Conservation (phyloP, 1,140 invertebrate genomes). For the Caenorhabditis inopinata region DNA sequence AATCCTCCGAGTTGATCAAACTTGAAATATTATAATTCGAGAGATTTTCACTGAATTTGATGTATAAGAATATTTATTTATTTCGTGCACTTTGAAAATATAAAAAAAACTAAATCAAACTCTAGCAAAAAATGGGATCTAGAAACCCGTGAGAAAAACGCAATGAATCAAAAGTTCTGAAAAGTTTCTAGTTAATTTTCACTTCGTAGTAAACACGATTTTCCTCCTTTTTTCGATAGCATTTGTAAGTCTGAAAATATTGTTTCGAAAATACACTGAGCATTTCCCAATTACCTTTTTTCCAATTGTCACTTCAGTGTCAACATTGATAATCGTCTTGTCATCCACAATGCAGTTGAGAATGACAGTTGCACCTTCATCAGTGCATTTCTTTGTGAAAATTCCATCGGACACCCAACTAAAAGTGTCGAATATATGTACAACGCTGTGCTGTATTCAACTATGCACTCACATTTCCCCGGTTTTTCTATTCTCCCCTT, state of each 20-base stretch:
- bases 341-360: constrained; percentile 44
- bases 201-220: constrained; percentile 29
- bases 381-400: constrained; percentile 49
- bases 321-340: constrained; percentile 43
- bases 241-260: constrained; percentile 40
- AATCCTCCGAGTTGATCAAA: no score
- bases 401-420: constrained; percentile 50
- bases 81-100: neutral
- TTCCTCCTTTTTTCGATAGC: constrained; percentile 7
- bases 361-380: constrained; percentile 39
- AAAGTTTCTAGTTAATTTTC: neutral
- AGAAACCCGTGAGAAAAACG: constrained; percentile 18
- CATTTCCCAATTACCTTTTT: constrained; percentile 23
- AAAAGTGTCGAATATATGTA: neutral
- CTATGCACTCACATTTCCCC: constrained; percentile 38
- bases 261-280: neutral
- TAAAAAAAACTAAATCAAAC: neutral
- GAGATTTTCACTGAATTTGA: neutral
- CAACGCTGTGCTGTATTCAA: neutral
- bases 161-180: neutral
- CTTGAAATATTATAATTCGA: neutral
- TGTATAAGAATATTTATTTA: neutral
- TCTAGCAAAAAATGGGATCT: neutral
- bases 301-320: constrained; percentile 36
- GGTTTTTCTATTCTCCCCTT: constrained; percentile 27